These are phyloP conservation scores for Girardinichthys multiradiatus DNA, from an alignment of 2,113 vertebrate genomes.

Conservation along the genomic window DNA sequence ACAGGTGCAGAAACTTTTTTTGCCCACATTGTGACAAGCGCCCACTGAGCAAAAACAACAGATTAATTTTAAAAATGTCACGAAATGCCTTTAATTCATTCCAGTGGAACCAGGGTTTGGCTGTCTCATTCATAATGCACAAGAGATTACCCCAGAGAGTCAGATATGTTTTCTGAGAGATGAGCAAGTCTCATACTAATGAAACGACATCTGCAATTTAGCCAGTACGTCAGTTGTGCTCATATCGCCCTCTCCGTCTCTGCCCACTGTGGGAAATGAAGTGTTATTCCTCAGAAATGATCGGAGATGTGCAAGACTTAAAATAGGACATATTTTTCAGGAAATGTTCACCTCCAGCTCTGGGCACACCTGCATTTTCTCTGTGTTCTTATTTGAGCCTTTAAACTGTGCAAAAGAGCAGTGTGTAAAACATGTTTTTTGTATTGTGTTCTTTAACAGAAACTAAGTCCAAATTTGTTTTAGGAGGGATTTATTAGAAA, in stretches of 20 bases:
- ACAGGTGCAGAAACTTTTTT: slow-evolving; percentile 42
- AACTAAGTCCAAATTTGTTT: too few relatives aligned
- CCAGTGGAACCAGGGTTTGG: slow-evolving; percentile 32
- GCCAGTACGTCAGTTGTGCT: slow-evolving; percentile 45
- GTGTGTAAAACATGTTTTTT: too few relatives aligned
- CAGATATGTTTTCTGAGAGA: slow-evolving; percentile 64
- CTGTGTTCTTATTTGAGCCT: too few relatives aligned
- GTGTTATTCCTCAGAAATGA: slow-evolving; percentile 34
- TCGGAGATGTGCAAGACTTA: slow-evolving; percentile 4
- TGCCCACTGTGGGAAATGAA: slow-evolving; percentile 39
- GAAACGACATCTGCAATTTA: slow-evolving; percentile 73
- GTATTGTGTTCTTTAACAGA: too few relatives aligned
- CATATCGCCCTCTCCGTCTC: slow-evolving; percentile 31
- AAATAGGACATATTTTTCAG: slow-evolving; percentile 8
- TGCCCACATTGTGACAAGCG: slow-evolving; percentile 46
- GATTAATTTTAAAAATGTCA: slow-evolving; percentile 71
- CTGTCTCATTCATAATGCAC: slow-evolving; percentile 71
- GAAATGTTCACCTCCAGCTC: background rate
- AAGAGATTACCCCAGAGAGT: slow-evolving; percentile 60
- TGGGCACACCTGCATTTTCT: too few relatives aligned
- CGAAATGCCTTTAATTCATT: slow-evolving; percentile 68
- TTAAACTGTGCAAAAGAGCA: too few relatives aligned
- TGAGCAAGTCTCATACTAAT: slow-evolving; percentile 61
- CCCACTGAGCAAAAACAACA: slow-evolving; percentile 62
- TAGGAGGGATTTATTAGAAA: background rate